Percentiles rank a stretch among this genome's conserved stretches.
Conservation (phyloP, 92 coral and sea anemone species). For the Siderastrea radians region DNA sequence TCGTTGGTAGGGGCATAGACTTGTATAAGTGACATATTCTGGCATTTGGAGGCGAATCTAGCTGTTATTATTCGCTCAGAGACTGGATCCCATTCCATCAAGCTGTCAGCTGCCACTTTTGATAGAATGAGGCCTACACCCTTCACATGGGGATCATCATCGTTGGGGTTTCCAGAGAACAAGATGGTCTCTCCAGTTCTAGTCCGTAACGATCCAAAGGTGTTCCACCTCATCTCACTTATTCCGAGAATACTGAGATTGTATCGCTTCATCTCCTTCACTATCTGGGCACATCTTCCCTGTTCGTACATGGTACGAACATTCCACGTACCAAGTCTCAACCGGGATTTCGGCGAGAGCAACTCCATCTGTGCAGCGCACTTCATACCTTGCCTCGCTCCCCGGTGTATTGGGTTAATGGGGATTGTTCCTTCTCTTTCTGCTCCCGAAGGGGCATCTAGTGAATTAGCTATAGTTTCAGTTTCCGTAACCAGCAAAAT, state of each 20-base stretch:
- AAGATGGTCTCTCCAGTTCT: constrained; percentile 1
- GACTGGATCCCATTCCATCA: neutral
- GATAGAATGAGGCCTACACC: neutral
- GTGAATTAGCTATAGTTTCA: neutral
- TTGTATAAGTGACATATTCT: neutral
- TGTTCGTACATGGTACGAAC: neutral
- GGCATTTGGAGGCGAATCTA: neutral
- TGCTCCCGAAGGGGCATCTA: neutral
- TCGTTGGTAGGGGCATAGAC: neutral
- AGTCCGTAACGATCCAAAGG: neutral
- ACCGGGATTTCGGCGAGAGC: neutral
- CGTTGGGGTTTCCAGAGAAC: constrained; percentile 9
- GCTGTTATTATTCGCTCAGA: neutral
- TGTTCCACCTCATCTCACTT: neutral
- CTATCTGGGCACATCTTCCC: neutral
- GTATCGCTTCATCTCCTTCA: neutral
- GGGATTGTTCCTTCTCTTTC: neutral
- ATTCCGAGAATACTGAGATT: neutral
- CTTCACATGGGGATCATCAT: neutral
- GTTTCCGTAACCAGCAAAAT: neutral
- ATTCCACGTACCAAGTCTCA: constrained; percentile 1
- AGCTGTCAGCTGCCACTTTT: neutral
- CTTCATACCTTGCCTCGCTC: neutral
- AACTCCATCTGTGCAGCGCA: neutral
- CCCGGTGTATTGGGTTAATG: neutral